phyloP scores from a whole-genome alignment of 2,888 invertebrate genomes.

The Zonitis immaculata region DNA sequence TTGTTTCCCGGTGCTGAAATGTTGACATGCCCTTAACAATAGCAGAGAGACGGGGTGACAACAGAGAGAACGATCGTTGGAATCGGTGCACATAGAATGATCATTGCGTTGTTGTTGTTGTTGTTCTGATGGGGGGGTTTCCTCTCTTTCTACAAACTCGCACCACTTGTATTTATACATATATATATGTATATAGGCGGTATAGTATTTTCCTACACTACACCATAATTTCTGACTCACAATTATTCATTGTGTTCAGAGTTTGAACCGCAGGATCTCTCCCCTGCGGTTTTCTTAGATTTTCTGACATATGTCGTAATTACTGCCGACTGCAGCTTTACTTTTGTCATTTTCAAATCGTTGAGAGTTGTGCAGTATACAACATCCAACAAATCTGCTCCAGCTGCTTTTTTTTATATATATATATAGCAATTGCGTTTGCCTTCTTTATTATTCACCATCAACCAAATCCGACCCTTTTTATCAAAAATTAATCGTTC shows the following conservation, averaged over 20 bases:
- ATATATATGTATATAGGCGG: neutral
- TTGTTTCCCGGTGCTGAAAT: slow-evolving; percentile 23
- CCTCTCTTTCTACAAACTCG: neutral
- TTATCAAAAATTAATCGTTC: slow-evolving; percentile 1
- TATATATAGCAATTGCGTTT: slow-evolving; percentile 10
- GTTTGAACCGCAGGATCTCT: slow-evolving; percentile 40
- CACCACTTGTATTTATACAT: neutral
- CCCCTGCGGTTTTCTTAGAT: slow-evolving; percentile 46
- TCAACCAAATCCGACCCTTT: slow-evolving; percentile 2
- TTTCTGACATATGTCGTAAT: slow-evolving; percentile 46
- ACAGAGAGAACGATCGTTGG: slow-evolving; percentile 20
- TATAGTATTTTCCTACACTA: slow-evolving; percentile 8
- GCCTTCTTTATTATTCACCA: slow-evolving; percentile 8
- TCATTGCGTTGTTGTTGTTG: slow-evolving; percentile 15
- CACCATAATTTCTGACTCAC: slow-evolving; percentile 36
- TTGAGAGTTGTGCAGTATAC: too few relatives aligned
- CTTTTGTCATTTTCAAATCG: slow-evolving; percentile 27
- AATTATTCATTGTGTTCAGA: slow-evolving; percentile 39
- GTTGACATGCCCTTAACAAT: slow-evolving; percentile 26
- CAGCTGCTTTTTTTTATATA: slow-evolving; percentile 39
- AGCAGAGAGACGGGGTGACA: slow-evolving; percentile 27
- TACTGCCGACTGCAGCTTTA: slow-evolving; percentile 31
- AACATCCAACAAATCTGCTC: slow-evolving; percentile 28
- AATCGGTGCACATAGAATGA: slow-evolving; percentile 15
- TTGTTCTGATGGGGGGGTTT: slow-evolving; percentile 8